Conservation (phyloP, 2,797 vertebrate genomes). For the Hydrolagus colliei region DNA sequence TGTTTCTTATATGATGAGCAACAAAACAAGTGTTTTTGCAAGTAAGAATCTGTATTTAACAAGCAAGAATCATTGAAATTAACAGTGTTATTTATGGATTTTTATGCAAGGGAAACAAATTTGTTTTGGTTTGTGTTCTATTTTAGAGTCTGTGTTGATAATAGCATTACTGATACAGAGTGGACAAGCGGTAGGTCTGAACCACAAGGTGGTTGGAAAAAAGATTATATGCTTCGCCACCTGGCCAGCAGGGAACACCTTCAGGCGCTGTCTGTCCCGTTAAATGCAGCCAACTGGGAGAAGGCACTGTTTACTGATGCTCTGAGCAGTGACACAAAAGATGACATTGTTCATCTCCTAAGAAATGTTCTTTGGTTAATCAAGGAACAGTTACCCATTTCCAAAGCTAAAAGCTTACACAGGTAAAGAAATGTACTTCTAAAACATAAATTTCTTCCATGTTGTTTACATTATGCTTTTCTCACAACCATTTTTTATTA, state of each 20-base stretch:
- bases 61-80: background rate
- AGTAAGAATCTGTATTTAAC: conserved; percentile 25
- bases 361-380: conserved; percentile 31
- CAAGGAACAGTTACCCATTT: conserved; percentile 30
- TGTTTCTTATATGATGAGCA: conserved; percentile 27
- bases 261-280: conserved; percentile 16
- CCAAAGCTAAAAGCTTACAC: conserved; percentile 30
- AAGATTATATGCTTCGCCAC: conserved; percentile 31
- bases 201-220: conserved; percentile 31
- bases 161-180: conserved; percentile 31
- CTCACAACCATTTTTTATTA: conserved; percentile 7
- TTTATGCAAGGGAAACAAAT: background rate
- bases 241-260: conserved; percentile 28
- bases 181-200: conserved; percentile 30
- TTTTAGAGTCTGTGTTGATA: conserved; percentile 32
- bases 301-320: conserved; percentile 30
- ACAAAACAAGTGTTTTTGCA: conserved; percentile 30
- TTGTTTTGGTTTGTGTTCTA: background rate
- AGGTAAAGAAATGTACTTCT: conserved; percentile 21
- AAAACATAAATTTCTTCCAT: background rate
- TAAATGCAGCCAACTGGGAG: conserved; percentile 30
- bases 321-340: conserved; percentile 26
- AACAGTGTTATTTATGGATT: background rate
- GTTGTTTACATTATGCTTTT: background rate
- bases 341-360: conserved; percentile 25